Evolutionary conservation across 1,140 invertebrate species (phyloP).

Genomic region (Pseudomyrmex sp.): DNA sequence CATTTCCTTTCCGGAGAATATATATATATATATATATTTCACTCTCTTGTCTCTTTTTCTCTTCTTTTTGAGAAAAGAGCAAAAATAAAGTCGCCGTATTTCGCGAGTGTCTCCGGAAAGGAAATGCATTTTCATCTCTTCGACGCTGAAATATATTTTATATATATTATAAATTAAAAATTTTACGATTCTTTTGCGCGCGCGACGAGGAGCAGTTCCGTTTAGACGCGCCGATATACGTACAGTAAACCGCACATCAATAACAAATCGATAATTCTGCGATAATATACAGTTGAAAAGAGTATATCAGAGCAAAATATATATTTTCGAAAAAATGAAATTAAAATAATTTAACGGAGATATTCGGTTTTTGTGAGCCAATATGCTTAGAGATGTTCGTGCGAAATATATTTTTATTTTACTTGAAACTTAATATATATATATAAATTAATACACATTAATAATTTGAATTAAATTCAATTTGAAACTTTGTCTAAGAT

Average conservation of each 20-base stretch:
- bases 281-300: background rate
- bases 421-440: too few relatives aligned
- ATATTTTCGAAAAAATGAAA: too few relatives aligned
- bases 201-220: conserved; percentile 4
- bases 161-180: background rate
- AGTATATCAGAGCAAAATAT: too few relatives aligned
- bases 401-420: too few relatives aligned
- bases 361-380: too few relatives aligned
- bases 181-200: background rate
- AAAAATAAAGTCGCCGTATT: background rate
- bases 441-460: too few relatives aligned
- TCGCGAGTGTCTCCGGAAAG: background rate
- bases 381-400: too few relatives aligned
- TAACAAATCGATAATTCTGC: background rate
- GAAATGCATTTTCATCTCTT: too few relatives aligned
- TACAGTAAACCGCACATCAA: background rate
- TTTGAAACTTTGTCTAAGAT: too few relatives aligned
- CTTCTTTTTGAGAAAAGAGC: background rate
- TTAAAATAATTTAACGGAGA: too few relatives aligned
- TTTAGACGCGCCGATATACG: background rate
- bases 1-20: conserved; percentile 7
- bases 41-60: background rate
- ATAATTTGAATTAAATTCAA: too few relatives aligned
- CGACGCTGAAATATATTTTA: background rate
- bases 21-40: background rate